Base-by-base conservation (phyloP, 2,797 vertebrate genomes). In the Enteromius paludinosus region DNA sequence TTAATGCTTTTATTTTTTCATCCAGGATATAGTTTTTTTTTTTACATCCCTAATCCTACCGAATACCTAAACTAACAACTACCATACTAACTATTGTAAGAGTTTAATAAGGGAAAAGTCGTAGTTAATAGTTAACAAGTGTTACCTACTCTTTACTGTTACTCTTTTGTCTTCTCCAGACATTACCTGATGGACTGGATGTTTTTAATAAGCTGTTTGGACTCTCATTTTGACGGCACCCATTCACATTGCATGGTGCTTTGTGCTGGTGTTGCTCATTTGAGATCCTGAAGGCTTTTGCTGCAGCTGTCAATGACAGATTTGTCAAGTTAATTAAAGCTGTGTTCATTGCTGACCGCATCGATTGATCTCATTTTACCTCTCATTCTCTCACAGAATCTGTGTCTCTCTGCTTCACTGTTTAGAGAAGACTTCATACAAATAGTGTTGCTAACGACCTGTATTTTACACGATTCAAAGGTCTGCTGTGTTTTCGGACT, bases 281-380 rank as follows among this genome's bases (percentile, higher is more conserved):
- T 9, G 30, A 5, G 35, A 28, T 75, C 52, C 84, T 20, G 62
- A 65, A 75, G 69, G 69, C 61, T 41, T 75, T 83, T 56, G 30
- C 43, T 54, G 33, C 38, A 49, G 83, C 41, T 73, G 79, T 81
- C 83, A 66, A 75, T 74, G 72, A 75, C 65, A 33, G 64, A 61
- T 77, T 79, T 23, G 49, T 73, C 23, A 28, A 43, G 74, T 28
- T 81, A 81, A 78, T 86, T 81, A 78, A 77, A 72, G 23, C 41
- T 11, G 5, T 56, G 61, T 59, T 59, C 25, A 38, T 73, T 61
- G 62, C 66, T 18, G 38, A 59, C 52, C 33, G 2, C 18, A 81
- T 86, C 71, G 33, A 83, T 83, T 65, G 43, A 59, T 73, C 1
- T 47, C 41, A 7, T 43, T 43, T 14, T 69, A 0, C n/a, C 9